Base-by-base conservation (phyloP, 2,113 vertebrate species). In the Parus major region DNA sequence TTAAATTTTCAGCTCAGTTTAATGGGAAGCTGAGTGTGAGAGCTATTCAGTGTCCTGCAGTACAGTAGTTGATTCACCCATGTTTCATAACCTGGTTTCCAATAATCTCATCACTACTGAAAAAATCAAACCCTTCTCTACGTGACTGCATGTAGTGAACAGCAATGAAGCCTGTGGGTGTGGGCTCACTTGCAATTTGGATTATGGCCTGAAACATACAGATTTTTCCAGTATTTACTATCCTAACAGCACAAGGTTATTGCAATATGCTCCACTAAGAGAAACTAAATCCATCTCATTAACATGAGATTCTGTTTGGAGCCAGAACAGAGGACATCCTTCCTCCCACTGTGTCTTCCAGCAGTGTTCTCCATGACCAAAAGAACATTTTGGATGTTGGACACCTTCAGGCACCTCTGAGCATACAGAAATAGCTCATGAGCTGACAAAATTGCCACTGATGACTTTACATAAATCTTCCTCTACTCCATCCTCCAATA, bases 251-350 rank as follows among this genome's bases (percentile, higher is more conserved):
- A 46, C 31, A 19, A 59, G 44, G 17, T 52, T 29, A 17, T 21
- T 20, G 15, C 52, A 28, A 27, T 23, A 27, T 5, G 9, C 44
- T 31, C 7, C 0, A 0, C n/a, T 47, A 41, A 46, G 76, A 53
- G 28, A 49, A 68, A 83, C 28, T 4, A 29, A 79, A 47, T 53
- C 53, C 4, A 46, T 72, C n/a, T 53, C 29, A 15, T 28, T 49
- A 36, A 36, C 46, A 17, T 6, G 72, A 50, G 16, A 17, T 47
- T 50, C 28, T 69, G 10, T 23, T 36, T 55, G 52, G 44, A 50
- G 9, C 46, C 19, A 28, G 78, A 75, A 31, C 1, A 59, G 25
- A 72, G 17, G 17, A 21, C 22, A 33, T 22, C 16, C 4, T 71
- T 64, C 46, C 19, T 68, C 24, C 17, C 27, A 25, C 28, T 0